Evolutionary conservation across 2,888 invertebrate species (phyloP).

Genomic region (Kryphioiulus occultus): DNA sequence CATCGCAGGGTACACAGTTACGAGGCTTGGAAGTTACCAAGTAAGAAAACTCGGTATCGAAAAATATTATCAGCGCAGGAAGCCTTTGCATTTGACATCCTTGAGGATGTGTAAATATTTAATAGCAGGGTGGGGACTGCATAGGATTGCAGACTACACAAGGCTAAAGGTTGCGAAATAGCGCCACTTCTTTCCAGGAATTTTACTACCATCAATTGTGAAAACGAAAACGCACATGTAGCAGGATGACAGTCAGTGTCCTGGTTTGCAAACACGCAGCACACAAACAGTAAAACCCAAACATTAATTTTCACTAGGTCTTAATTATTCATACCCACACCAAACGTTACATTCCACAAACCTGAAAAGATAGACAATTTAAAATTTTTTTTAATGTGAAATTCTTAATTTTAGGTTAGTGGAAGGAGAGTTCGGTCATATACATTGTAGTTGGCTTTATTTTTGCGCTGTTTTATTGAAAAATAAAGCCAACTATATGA

Average conservation of each 20-base stretch:
- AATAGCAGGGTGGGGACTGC: not conserved
- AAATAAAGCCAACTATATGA: too few relatives aligned
- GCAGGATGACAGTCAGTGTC: not conserved
- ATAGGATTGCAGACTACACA: not conserved
- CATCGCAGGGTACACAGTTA: not conserved
- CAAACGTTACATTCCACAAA: not conserved
- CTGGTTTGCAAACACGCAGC: not conserved
- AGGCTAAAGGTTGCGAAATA: conserved; percentile 33
- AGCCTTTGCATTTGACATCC: not conserved
- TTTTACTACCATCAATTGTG: not conserved
- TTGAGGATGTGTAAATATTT: conserved; percentile 11
- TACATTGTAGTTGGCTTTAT: too few relatives aligned
- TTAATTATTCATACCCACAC: too few relatives aligned
- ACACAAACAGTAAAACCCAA: not conserved
- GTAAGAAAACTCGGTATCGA: not conserved
- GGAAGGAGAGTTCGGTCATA: too few relatives aligned
- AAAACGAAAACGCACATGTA: not conserved
- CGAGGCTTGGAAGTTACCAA: not conserved
- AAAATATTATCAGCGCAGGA: not conserved
- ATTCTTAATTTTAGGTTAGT: too few relatives aligned
- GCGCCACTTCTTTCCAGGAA: not conserved
- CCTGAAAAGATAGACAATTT: too few relatives aligned
- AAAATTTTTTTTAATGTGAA: too few relatives aligned
- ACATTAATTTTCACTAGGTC: not conserved
- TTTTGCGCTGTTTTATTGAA: too few relatives aligned